A percentile compares a stretch with the other conserved stretches of the same genome.
These are phyloP conservation scores for Parapristionchus giblindavisi DNA, from an alignment of 2,888 invertebrate genomes.

Conservation along the genomic window DNA sequence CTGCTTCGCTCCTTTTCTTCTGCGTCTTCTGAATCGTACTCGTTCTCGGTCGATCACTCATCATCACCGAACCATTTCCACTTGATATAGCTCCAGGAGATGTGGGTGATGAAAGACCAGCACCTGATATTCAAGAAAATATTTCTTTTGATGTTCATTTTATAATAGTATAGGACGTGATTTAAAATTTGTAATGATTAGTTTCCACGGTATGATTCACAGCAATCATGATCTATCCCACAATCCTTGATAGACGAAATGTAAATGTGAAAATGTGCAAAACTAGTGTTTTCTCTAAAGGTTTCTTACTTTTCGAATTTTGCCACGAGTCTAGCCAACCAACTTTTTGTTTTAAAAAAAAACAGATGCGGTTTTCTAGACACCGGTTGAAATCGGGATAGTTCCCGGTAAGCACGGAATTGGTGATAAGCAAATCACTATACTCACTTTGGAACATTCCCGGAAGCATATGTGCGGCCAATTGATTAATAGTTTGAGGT, in stretches of 20 bases:
- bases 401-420: too few species aligned
- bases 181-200: background rate
- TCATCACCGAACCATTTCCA: too few species aligned
- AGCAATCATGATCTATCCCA: too few species aligned
- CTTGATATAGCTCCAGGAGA: background rate
- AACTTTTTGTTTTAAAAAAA: too few species aligned
- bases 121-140: background rate
- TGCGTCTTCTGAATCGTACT: background rate
- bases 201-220: background rate
- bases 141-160: background rate
- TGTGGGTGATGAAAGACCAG: background rate
- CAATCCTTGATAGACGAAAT: too few species aligned
- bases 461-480: conserved; percentile 24
- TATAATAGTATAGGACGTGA: background rate
- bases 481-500: conserved; percentile 23
- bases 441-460: conserved; percentile 24
- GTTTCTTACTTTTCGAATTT: too few species aligned
- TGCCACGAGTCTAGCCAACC: too few species aligned
- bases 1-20: background rate
- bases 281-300: too few species aligned
- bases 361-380: too few species aligned
- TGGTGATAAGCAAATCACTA: too few species aligned
- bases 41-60: background rate
- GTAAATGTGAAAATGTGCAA: too few species aligned
- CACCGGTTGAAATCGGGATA: too few species aligned